Percentiles rank a stretch among this genome's conserved stretches.
These are phyloP conservation scores for Halictus quadricinctus DNA, from an alignment of 2,888 invertebrate genomes.

Conservation along the genomic window DNA sequence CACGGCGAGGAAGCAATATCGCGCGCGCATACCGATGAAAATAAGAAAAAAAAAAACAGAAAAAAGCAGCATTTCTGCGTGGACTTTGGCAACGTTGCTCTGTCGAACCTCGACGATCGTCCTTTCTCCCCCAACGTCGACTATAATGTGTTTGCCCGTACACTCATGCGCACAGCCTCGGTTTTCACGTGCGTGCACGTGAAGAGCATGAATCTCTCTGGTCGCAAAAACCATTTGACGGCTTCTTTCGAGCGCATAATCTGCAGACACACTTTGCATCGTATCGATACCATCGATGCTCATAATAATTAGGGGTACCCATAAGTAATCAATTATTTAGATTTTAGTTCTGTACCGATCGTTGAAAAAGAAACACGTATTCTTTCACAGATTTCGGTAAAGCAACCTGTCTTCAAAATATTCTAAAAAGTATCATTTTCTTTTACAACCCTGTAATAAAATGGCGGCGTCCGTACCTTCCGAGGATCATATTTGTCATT, in stretches of 20 bases:
- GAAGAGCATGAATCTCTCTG: conserved; percentile 48
- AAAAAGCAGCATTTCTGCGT: neutral
- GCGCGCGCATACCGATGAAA: neutral
- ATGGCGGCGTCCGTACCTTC: too few species aligned
- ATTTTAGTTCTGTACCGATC: too few species aligned
- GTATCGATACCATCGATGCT: neutral
- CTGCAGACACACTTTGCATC: neutral
- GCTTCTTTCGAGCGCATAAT: conserved; percentile 49
- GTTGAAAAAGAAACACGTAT: too few species aligned
- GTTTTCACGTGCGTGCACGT: neutral
- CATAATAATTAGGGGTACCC: neutral
- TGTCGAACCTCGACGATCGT: conserved; percentile 46
- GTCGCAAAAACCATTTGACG: conserved; percentile 58
- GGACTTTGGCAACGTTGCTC: conserved; percentile 51
- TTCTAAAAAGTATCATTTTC: too few species aligned
- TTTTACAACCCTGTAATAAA: too few species aligned
- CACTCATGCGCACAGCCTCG: conserved; percentile 7
- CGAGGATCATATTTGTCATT: too few species aligned
- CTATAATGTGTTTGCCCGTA: neutral
- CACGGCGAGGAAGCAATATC: neutral
- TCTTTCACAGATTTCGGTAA: too few species aligned
- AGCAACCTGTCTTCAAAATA: too few species aligned
- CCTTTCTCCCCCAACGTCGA: conserved; percentile 54
- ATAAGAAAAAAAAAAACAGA: neutral
- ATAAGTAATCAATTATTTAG: too few species aligned